phyloP scores from a whole-genome alignment of 2,797 vertebrate species.

The Petrocephalus sullivani region DNA sequence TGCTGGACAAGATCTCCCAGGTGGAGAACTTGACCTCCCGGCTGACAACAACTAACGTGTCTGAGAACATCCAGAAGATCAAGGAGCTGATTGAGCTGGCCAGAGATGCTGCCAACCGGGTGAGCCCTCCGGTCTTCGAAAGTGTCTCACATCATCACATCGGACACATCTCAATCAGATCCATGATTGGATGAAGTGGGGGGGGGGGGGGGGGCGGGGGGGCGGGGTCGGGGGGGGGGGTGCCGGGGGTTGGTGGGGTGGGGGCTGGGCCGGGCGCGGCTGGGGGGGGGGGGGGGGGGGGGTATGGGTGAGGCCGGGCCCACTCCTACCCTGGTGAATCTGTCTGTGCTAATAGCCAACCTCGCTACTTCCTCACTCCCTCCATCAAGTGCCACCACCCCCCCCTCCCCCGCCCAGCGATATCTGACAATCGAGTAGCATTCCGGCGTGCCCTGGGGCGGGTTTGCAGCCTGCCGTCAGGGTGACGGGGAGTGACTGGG shows the following conservation, averaged over 20 bases:
- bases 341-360: neutral
- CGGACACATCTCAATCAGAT: neutral
- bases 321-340: neutral
- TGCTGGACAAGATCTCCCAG: constrained; percentile 72
- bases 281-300: neutral
- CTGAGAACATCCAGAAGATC: constrained; percentile 81
- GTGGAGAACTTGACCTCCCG: constrained; percentile 77
- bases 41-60: constrained; percentile 73
- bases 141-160: neutral
- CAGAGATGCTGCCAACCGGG: constrained; percentile 88
- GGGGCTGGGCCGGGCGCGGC: neutral
- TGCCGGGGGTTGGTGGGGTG: too few relatives aligned
- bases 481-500: neutral
- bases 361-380: neutral
- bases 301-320: neutral
- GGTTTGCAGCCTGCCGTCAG: neutral
- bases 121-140: constrained; percentile 41
- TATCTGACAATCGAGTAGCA: neutral
- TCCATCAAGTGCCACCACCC: neutral
- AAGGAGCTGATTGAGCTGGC: constrained; percentile 89
- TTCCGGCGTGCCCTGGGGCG: neutral
- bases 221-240: neutral
- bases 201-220: neutral
- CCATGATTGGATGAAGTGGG: neutral
- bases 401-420: neutral